These are phyloP conservation scores for Agrochola lychnidis DNA, from an alignment of 2,888 invertebrate species.

Conservation along the genomic window DNA sequence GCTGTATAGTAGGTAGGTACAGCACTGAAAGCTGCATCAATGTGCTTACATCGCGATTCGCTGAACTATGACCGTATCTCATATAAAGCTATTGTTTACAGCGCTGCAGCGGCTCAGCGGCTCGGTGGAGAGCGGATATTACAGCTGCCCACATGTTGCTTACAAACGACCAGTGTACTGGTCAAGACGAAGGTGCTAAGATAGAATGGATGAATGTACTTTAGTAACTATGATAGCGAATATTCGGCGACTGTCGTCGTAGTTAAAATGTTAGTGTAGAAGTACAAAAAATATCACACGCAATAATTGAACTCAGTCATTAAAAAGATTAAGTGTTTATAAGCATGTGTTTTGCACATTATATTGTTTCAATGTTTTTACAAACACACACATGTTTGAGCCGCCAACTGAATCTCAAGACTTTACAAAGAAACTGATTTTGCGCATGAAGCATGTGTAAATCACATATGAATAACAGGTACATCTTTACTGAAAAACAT, in stretches of 20 bases:
- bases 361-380: neutral
- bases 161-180: constrained; percentile 28
- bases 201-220: constrained; percentile 16
- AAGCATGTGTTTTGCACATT: constrained; percentile 6
- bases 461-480: neutral
- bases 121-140: constrained; percentile 48
- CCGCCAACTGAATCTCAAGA: neutral
- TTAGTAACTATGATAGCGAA: neutral
- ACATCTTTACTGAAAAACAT: neutral
- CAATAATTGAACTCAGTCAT: neutral
- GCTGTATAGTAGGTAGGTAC: constrained; percentile 24
- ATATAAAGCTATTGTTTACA: constrained; percentile 60
- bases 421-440: neutral
- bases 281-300: neutral
- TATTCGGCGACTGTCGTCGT: neutral
- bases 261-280: neutral
- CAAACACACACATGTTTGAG: neutral
- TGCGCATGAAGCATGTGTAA: neutral
- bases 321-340: neutral
- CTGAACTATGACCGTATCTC: constrained; percentile 59
- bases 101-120: constrained; percentile 25
- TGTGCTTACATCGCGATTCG: constrained; percentile 47
- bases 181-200: constrained; percentile 36
- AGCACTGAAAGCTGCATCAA: constrained; percentile 40
- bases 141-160: constrained; percentile 63